These are phyloP conservation scores for Nesogale talazaci DNA, from an alignment of 2,113 vertebrate species.

Conservation along the genomic window DNA sequence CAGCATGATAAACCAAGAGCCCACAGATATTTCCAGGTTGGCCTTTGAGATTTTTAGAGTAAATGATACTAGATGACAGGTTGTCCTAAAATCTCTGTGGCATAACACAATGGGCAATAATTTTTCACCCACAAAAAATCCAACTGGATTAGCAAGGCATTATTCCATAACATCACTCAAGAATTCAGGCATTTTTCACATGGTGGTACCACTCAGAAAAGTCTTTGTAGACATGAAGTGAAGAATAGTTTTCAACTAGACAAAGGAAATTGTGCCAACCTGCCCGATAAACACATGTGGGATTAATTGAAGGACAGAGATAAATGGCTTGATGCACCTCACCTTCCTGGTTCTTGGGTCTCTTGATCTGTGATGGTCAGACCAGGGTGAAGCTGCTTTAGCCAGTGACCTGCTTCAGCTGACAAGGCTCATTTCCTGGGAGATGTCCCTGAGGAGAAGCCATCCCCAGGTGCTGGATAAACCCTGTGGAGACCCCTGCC, in stretches of 20 bases:
- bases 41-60: not conserved
- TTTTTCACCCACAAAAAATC: not conserved
- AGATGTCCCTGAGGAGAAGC: no score
- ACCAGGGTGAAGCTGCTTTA: no score
- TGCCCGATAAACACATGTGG: no score
- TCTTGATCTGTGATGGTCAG: no score
- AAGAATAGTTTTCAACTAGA: not conserved
- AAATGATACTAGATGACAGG: not conserved
- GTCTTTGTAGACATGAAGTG: not conserved
- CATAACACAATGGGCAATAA: not conserved
- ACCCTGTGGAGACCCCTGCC: no score
- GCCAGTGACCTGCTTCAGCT: no score
- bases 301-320: no score
- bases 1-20: not conserved
- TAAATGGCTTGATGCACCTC: no score
- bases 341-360: no score
- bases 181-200: slow-evolving; percentile 7
- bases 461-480: no score
- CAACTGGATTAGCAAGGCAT: not conserved
- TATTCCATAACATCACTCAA: not conserved
- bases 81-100: slow-evolving; percentile 8
- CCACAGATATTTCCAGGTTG: not conserved
- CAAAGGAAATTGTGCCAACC: not conserved
- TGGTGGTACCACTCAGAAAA: not conserved
- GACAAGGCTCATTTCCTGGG: no score